These are phyloP conservation scores for Bombus haemorrhoidalis DNA, from an alignment of 1,140 invertebrate genomes.

Conservation along the genomic window DNA sequence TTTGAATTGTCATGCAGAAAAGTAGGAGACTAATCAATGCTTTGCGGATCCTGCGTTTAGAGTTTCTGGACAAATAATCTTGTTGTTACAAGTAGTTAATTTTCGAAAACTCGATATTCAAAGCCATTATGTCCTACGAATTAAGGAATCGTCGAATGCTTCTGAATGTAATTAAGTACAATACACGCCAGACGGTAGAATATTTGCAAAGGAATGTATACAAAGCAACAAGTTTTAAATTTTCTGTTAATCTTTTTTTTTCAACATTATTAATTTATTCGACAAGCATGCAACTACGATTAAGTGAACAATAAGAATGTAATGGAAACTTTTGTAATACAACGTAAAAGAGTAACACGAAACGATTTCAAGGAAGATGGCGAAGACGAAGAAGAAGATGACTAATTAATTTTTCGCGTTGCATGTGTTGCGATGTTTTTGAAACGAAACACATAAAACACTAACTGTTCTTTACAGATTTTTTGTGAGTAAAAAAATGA, in stretches of 20 bases:
- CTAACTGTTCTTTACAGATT: background rate
- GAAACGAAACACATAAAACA: background rate
- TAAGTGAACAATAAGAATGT: constrained; percentile 38
- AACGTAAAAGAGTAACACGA: background rate
- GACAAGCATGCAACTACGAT: constrained; percentile 37
- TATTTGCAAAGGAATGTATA: constrained; percentile 27
- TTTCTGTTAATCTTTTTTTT: constrained; percentile 25
- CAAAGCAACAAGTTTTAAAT: constrained; percentile 28
- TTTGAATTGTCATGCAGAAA: constrained; percentile 44
- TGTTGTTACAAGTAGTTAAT: constrained; percentile 64
- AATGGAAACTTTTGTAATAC: constrained; percentile 36
- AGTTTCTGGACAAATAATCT: constrained; percentile 59
- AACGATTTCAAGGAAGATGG: constrained; percentile 7
- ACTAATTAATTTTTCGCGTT: constrained; percentile 27
- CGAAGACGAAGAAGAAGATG: background rate
- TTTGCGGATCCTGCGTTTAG: constrained; percentile 59
- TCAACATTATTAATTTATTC: constrained; percentile 25
- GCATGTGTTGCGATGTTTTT: constrained; percentile 24
- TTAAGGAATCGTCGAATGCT: constrained; percentile 61
- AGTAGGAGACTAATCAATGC: constrained; percentile 34
- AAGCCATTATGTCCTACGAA: constrained; percentile 49
- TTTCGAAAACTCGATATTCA: constrained; percentile 54
- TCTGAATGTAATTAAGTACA: constrained; percentile 43
- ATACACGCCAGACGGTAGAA: constrained; percentile 30
- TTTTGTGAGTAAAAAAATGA: constrained; percentile 5